Conservation (phyloP, 1,140 invertebrate species). For the Neodiprion pinetum region DNA sequence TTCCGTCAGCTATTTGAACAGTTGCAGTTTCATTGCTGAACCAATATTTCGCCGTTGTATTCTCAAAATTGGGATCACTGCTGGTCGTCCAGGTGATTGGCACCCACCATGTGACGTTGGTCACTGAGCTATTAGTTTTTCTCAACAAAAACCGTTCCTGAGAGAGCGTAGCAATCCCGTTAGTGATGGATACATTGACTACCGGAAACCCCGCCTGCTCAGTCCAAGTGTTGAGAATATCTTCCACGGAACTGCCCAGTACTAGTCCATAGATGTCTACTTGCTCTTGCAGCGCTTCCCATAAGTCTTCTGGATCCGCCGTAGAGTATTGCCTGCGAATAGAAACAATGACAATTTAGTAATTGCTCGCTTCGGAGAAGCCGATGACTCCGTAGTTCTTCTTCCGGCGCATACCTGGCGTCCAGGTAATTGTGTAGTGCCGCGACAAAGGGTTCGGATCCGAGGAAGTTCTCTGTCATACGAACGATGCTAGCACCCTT, state of each 20-base stretch:
- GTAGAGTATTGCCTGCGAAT: slow-evolving; percentile 57
- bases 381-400: slow-evolving; percentile 3
- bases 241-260: slow-evolving; percentile 46
- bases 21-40: slow-evolving; percentile 36
- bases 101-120: slow-evolving; percentile 63
- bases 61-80: slow-evolving; percentile 60
- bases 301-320: slow-evolving; percentile 68
- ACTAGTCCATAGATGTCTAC: slow-evolving; percentile 45
- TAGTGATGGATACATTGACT: slow-evolving; percentile 63
- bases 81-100: slow-evolving; percentile 68
- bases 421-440: slow-evolving; percentile 66
- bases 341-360: slow-evolving; percentile 32
- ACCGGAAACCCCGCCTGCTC: slow-evolving; percentile 79
- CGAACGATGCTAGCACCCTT: slow-evolving; percentile 75
- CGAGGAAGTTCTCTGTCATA: slow-evolving; percentile 79
- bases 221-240: slow-evolving; percentile 76
- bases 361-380: too few species aligned
- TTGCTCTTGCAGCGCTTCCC: slow-evolving; percentile 65
- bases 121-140: slow-evolving; percentile 40
- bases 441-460: slow-evolving; percentile 68
- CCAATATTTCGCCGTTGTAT: slow-evolving; percentile 62
- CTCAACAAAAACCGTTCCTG: slow-evolving; percentile 65
- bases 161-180: slow-evolving; percentile 47
- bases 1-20: slow-evolving; percentile 38
- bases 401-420: slow-evolving; percentile 54